Evolutionary conservation across 92 coral and sea anemone genomes (phyloP), one percentile per base, ranked within the genome.

Genomic region (Hydrozoanthus gracilis): DNA sequence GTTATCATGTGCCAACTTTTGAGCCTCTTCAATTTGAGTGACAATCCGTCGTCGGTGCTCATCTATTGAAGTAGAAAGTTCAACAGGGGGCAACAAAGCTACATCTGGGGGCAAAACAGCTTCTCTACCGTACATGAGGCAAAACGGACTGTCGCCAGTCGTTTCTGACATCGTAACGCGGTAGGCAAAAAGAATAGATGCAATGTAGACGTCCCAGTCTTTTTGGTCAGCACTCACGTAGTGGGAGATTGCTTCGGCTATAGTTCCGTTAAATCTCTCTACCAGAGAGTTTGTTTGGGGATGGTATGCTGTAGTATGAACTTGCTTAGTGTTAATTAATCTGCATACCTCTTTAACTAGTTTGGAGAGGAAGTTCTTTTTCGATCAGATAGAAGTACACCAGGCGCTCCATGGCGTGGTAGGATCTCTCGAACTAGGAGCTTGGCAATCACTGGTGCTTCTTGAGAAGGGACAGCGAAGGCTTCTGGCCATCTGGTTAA

Each of bases 401-500:
- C 4, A 0, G 92, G 84, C 1, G 92, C 82, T 2, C 89, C 87
- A 61, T 90, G 89, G 7, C 90, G 20, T 17, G 90, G 79, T 3
- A 90, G 78, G 4, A 90, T 82, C 61, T 93, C 92, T n/a, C 79
- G 54, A 0, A 77, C 87, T 10, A 93, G 51, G 14, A 71, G 27
- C 0, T 69, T 35, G 4, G 90, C 96, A 6, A 91, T 87, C 11
- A 87, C 86, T 0, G 66, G 20, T 1, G 94, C 93, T 0, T 91
- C 92, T 0, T 76, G 77, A 60, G 79, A 73, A 5, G 88, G 83
- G 5, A 93, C 89, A 0, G 93, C 77, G 48, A 89, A 93, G 11
- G 83, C 90, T 62, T 93, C 96, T 1, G 90, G 91, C 96, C 96
- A 93, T 14, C 77, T 76, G 0, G 95, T 87, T 3, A 92, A 76